These are phyloP conservation scores for Astur gentilis DNA, from an alignment of 2,113 vertebrate genomes.

Conservation along the genomic window DNA sequence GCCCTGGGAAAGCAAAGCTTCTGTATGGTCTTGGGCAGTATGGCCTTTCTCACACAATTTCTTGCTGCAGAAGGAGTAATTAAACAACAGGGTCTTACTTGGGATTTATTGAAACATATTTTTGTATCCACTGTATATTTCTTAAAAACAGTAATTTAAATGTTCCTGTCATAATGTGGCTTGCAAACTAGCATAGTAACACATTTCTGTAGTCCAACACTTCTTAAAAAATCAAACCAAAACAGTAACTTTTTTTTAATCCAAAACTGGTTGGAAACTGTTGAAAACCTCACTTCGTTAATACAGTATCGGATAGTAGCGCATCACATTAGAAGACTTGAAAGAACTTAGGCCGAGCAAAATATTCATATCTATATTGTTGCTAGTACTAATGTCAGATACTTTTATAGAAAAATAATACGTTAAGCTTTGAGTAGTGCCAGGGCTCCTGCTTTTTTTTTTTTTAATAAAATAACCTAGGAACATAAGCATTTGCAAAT, in stretches of 20 bases:
- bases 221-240: not conserved
- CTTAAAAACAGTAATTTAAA: not conserved
- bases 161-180: not conserved
- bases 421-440: not conserved
- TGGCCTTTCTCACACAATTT: not conserved
- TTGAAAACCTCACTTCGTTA: not conserved
- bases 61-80: not conserved
- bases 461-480: not conserved
- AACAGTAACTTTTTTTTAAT: not conserved
- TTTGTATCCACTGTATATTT: rapidly evolving
- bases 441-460: not conserved
- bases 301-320: rapidly evolving
- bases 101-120: not conserved
- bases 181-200: not conserved
- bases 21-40: too few relatives aligned
- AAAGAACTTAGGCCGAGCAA: not conserved
- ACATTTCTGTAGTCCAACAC: not conserved
- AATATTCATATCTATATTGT: not conserved
- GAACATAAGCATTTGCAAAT: not conserved
- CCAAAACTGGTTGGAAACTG: not conserved
- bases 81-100: not conserved
- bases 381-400: not conserved
- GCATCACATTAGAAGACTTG: not conserved
- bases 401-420: not conserved
- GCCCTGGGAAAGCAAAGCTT: not conserved